These are phyloP conservation scores for Falcaria lacertinaria DNA, from an alignment of 2,888 invertebrate genomes.

Conservation along the genomic window DNA sequence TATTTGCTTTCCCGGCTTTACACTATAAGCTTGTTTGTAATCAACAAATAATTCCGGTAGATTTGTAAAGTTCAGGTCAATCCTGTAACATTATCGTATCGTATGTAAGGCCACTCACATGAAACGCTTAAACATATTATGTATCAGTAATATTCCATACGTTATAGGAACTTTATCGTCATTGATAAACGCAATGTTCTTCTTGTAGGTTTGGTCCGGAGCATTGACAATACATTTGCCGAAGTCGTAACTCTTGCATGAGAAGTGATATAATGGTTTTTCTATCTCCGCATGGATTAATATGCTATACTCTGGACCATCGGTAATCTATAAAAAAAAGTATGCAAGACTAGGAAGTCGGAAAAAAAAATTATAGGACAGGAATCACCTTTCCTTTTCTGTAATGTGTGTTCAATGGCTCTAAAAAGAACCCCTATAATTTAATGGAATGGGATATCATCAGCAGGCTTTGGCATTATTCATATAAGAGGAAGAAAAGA, in stretches of 20 bases:
- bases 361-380: background rate
- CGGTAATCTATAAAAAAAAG: slow-evolving; percentile 72
- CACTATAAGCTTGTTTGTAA: slow-evolving; percentile 49
- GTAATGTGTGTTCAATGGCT: too few species aligned
- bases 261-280: slow-evolving; percentile 80
- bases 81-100: slow-evolving; percentile 44
- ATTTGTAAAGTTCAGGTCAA: slow-evolving; percentile 71
- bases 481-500: too few species aligned
- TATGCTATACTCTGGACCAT: slow-evolving; percentile 82
- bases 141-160: slow-evolving; percentile 30
- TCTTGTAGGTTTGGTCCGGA: slow-evolving; percentile 66
- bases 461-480: too few species aligned
- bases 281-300: slow-evolving; percentile 79
- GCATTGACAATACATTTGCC: slow-evolving; percentile 82
- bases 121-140: too few species aligned
- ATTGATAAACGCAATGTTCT: slow-evolving; percentile 52
- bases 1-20: slow-evolving; percentile 60
- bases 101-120: too few species aligned
- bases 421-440: too few species aligned
- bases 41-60: slow-evolving; percentile 72
- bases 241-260: slow-evolving; percentile 82
- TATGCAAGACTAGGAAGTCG: too few species aligned
- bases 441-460: too few species aligned
- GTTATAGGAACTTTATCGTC: slow-evolving; percentile 50
- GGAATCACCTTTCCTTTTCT: too few species aligned